Percentiles rank a stretch among this genome's conserved stretches.
Evolutionary conservation across 1,140 invertebrate genomes (phyloP).

Genomic region (Penaeus indicus): DNA sequence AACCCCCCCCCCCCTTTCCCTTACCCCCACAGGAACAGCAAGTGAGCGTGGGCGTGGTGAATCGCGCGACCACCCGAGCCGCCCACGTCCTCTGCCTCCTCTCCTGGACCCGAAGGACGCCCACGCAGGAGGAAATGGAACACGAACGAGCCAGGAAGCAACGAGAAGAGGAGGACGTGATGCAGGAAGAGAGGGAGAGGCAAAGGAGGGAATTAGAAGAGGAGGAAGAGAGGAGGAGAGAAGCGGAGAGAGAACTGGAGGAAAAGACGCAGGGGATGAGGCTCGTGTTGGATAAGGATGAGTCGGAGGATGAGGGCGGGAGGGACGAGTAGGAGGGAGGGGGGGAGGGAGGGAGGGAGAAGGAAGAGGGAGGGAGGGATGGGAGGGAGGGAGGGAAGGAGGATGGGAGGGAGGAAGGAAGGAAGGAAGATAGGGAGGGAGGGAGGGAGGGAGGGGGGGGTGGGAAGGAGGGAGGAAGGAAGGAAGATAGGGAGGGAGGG

Average conservation of each 20-base stretch:
- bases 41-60: constrained; percentile 54
- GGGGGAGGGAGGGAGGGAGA: neutral
- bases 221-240: neutral
- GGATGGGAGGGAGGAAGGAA: neutral
- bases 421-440: neutral
- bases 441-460: neutral
- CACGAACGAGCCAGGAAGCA: no score
- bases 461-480: neutral
- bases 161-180: no score
- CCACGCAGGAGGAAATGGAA: neutral
- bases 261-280: neutral
- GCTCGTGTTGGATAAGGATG: neutral
- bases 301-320: constrained; percentile 14
- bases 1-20: neutral
- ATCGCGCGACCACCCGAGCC: constrained; percentile 42
- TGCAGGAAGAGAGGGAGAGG: neutral
- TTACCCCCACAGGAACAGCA: constrained; percentile 42
- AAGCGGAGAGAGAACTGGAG: neutral
- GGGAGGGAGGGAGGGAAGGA: no score
- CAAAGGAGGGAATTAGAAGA: neutral
- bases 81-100: constrained; percentile 43
- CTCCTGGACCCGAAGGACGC: constrained; percentile 40
- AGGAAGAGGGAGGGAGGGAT: neutral
- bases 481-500: neutral
- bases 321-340: neutral